Conservation (phyloP, 2,888 invertebrate species). For the Auanema sp. region DNA sequence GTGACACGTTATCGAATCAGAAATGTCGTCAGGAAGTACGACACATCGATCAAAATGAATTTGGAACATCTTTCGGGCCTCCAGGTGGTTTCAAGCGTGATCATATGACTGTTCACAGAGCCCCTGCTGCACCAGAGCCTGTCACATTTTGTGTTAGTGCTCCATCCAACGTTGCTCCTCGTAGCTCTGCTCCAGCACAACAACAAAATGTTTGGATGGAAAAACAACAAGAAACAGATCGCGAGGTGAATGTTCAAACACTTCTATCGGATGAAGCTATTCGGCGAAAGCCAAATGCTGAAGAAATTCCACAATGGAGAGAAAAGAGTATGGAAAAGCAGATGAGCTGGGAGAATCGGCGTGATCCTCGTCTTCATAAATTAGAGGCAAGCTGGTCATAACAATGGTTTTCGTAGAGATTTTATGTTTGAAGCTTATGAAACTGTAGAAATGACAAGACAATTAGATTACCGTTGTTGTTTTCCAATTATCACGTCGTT, state of each 20-base stretch:
- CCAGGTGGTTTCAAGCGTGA: constrained; percentile 54
- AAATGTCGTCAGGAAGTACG: constrained; percentile 43
- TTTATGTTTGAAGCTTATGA: no score
- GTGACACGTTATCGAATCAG: constrained; percentile 59
- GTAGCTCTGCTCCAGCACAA: constrained; percentile 38
- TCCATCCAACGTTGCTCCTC: constrained; percentile 22
- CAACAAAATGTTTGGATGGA: constrained; percentile 40
- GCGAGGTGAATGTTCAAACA: constrained; percentile 49
- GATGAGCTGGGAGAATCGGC: constrained; percentile 42
- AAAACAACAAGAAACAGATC: constrained; percentile 30
- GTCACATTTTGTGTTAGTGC: constrained; percentile 36
- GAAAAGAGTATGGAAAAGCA: constrained; percentile 43
- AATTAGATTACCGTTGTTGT: no score
- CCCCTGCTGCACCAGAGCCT: constrained; percentile 30
- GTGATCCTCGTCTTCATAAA: constrained; percentile 47
- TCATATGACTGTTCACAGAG: constrained; percentile 35
- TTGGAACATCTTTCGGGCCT: constrained; percentile 54
- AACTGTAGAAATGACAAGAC: no score
- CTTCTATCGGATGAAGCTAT: constrained; percentile 55
- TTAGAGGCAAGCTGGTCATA: constrained; percentile 26
- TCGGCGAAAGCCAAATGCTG: constrained; percentile 25
- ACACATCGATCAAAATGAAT: constrained; percentile 42
- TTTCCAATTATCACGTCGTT: no score
- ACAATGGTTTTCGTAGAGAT: no score
- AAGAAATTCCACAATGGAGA: constrained; percentile 50